Base-by-base conservation (phyloP, 2,888 invertebrate genomes). In the Thalpophila matura region DNA sequence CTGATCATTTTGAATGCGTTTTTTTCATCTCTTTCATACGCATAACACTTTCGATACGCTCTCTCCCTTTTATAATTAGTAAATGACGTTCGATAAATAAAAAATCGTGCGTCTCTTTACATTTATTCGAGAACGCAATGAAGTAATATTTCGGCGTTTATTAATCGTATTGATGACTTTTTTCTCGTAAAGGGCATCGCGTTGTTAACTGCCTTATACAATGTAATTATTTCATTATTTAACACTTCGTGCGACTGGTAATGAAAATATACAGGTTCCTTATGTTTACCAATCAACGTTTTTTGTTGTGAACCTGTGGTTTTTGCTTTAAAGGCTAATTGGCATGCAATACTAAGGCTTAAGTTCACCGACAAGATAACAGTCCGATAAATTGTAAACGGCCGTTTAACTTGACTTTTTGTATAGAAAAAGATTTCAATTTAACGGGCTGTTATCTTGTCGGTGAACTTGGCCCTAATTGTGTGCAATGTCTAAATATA, bases 221-320 rank as follows among this genome's bases (percentile, higher is more conserved):
- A 81, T 84, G 83, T 88, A 84, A 88, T 88, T 84, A 85, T 86
- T 86, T 84, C 81, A 86, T 84, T 85, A 86, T 80, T 86, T 85
- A 83, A 85, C 84, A 86, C 85, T 80, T 87, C 63, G 16, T 42
- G 50, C 53, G 66, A 45, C 58, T 67, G 78, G 60, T 86, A 86
- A 86, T 86, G 81, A 77, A 83, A 82, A 81, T 74, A 73, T 74
- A 71, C 69, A 63, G 47, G 59, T 69, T 70, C 40, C 62, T 59
- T 74, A 59, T 59, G 5, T 54, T 62, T 64, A 14, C 6, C 50
- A 37, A 55, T 63, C 54, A 57, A 57, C 42, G n/a, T 50, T 64
- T 58, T 33, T 42, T 51, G 5, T 45, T 26, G 14, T 22, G 26
- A 38, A 38, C 24, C 18, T 51, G 14, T 33, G 50, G 18, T 55